Conservation (phyloP, 2,888 invertebrate species). For the Lycocerus yunnanus region DNA sequence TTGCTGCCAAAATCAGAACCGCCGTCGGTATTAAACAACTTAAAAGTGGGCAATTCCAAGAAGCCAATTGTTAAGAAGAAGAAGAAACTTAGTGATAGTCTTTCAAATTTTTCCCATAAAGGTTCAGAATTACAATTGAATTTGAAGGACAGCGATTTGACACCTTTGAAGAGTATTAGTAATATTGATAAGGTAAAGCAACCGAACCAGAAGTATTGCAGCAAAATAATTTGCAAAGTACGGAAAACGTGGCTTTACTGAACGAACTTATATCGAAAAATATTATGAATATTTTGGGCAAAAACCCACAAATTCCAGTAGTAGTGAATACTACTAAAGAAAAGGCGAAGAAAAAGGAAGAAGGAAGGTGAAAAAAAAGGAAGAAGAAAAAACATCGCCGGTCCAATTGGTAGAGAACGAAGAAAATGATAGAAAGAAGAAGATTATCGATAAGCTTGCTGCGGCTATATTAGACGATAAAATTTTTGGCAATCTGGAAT, state of each 20-base stretch:
- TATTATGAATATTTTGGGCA: not conserved
- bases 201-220: not conserved
- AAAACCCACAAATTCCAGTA: not conserved
- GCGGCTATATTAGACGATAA: not conserved
- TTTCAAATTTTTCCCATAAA: not conserved
- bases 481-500: not conserved
- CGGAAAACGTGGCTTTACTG: not conserved
- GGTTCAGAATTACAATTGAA: not conserved
- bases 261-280: conserved; percentile 2
- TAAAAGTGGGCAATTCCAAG: not conserved
- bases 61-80: not conserved
- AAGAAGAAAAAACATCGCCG: not conserved
- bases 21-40: not conserved
- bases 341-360: not conserved
- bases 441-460: not conserved
- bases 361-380: not conserved
- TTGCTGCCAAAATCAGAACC: not conserved
- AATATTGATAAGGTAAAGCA: not conserved
- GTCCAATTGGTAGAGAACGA: not conserved
- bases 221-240: not conserved
- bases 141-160: not conserved
- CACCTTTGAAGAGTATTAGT: not conserved
- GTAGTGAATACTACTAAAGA: not conserved
- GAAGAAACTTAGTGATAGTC: not conserved
- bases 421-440: not conserved